Evolutionary conservation across 2,797 vertebrate genomes (phyloP), one percentile per base, ranked within the genome.

Genomic region (Sebastolobus altivelis): DNA sequence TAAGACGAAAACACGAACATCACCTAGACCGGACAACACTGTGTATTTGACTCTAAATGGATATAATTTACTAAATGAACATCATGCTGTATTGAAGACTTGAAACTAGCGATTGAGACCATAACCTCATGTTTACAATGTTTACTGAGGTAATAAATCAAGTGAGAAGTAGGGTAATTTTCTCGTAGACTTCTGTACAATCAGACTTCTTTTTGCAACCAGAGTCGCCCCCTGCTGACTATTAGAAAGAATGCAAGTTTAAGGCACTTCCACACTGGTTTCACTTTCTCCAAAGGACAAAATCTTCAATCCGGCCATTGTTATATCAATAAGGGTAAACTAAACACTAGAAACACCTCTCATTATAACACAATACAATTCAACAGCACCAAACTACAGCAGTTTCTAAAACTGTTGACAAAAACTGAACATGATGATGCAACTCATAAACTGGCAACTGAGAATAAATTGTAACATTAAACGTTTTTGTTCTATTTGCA

Each of bases 31-130:
- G 6, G 16, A 18, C 43, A 18, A 46, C 7, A 0, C 43, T 3
- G 43, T 18, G 16, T 18, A 46, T 46, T 46, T 46, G 43, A 46
- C 16, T 46, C 6, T 46, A 46, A 46, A 46, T 46, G 43, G 6
- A 3, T 16, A 4, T 8, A 18, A 46, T 18, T 2, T 46, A 46
- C 43, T 46, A 46, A 46, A 46, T 46, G 0, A 46, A 46, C 43
- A 18, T 46, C 43, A 18, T 46, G 16, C 43, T 46, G 43, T 46
- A 18, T 46, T 18, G 43, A 46, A 46, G 0, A 46, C 43, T 46
- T 46, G 43, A 0, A 46, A 46, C 43, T 46, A 46, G 1, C 43
- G 0, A 35, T 8, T 46, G 0, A 0, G 43, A 46, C 0, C 43
- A 46, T 46, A 8, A 18, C 8, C 40, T 43, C 43, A 46, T 46